These are phyloP conservation scores for Saxidomus purpurata DNA, from an alignment of 1,140 invertebrate species.

Conservation along the genomic window DNA sequence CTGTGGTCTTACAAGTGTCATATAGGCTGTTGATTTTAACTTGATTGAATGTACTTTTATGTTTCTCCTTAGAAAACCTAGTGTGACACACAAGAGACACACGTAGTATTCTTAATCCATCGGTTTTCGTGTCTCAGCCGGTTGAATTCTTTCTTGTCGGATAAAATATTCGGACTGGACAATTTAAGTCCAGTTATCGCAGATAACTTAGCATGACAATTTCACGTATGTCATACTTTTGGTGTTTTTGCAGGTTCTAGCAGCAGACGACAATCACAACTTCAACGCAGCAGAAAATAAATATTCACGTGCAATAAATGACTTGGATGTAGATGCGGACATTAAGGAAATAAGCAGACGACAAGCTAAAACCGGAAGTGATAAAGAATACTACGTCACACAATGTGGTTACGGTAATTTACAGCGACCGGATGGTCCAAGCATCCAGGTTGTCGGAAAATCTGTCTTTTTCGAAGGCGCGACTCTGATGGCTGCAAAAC, in stretches of 20 bases:
- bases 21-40: too few species aligned
- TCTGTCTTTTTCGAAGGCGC: background rate
- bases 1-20: too few species aligned
- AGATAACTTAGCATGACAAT: background rate
- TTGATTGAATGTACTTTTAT: too few species aligned
- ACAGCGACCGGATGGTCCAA: background rate
- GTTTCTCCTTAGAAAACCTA: too few species aligned
- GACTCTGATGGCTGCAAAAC: slow-evolving; percentile 11
- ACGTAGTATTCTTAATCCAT: too few species aligned
- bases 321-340: background rate
- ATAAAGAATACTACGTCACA: slow-evolving; percentile 10
- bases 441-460: slow-evolving; percentile 29
- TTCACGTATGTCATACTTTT: background rate
- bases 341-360: slow-evolving; percentile 2
- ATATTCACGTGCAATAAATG: background rate
- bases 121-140: too few species aligned
- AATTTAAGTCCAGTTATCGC: background rate
- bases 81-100: too few species aligned
- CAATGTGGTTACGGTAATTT: slow-evolving; percentile 30
- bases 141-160: too few species aligned
- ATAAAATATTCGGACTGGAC: background rate
- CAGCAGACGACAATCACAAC: background rate
- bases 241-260: background rate
- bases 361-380: background rate
- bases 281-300: background rate